Evolutionary conservation across 2,888 invertebrate genomes (phyloP).

Genomic region (Brachyptera putata): DNA sequence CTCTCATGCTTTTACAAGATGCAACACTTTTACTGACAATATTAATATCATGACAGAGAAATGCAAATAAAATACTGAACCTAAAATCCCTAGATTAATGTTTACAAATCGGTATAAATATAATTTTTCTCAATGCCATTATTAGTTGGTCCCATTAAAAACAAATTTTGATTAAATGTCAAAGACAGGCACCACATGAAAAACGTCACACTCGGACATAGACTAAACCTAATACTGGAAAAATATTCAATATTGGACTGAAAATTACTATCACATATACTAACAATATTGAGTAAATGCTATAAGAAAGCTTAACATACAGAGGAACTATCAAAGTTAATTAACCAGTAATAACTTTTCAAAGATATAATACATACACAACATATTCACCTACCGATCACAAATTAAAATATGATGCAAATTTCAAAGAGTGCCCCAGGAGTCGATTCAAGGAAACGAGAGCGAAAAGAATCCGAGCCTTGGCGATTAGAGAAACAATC

Average conservation of each 20-base stretch:
- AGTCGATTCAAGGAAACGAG: too few relatives aligned
- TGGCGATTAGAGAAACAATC: too few relatives aligned
- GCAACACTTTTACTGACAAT: too few relatives aligned
- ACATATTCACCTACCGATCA: neutral
- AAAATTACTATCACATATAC: neutral
- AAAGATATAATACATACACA: neutral
- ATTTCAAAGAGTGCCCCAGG: too few relatives aligned
- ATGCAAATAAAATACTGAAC: too few relatives aligned
- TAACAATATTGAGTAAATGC: neutral
- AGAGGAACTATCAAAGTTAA: neutral
- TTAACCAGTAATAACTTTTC: neutral
- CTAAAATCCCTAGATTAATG: too few relatives aligned
- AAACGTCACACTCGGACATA: neutral
- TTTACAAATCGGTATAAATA: too few relatives aligned
- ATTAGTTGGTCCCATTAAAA: neutral
- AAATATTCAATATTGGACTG: neutral
- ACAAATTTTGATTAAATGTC: neutral
- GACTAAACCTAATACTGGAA: too few relatives aligned
- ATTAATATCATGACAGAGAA: too few relatives aligned
- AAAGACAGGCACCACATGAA: too few relatives aligned
- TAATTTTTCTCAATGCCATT: neutral
- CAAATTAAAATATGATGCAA: neutral
- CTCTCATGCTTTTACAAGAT: too few relatives aligned
- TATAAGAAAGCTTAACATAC: neutral
- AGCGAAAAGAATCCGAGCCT: too few relatives aligned